Evolutionary conservation across 2,888 invertebrate genomes (phyloP), one percentile per base, ranked within the genome.

Genomic region (Drosophila colorata): DNA sequence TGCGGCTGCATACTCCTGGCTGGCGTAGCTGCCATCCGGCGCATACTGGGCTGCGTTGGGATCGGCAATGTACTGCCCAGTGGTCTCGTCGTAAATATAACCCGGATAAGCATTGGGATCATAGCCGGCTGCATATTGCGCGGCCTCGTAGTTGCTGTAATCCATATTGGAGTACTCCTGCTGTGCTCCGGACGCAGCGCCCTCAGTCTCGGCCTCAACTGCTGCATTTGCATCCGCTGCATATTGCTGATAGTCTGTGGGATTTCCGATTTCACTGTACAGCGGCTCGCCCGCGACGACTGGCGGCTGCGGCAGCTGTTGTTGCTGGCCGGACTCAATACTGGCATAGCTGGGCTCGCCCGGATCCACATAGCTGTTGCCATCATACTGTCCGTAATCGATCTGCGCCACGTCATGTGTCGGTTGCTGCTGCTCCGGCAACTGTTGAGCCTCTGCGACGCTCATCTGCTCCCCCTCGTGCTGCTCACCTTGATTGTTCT

Each of bases 71-170:
- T 90, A 91, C 65, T 90, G 87, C 8, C 90, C 91, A 7, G 85
- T 91, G 16, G 89, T 66, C 75, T 91, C 91, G 31, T 90, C 90
- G 72, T 92, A 92, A 64, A 90, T 90, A 59, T 92, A 92, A 28
- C 91, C 90, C 20, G 91, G 90, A 74, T 92, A 92, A 35, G 87
- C 81, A 58, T 83, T 90, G 28, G 89, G 85, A 79, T 90, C 91
- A 69, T 91, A 91, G 61, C 80, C 82, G 18, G 71, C 72, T 41
- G 68, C 70, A 61, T 90, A 91, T 37, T 90, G 88, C 7, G 85
- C 58, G 2, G 88, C 79, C 69, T 91, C 91, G 68, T 92, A 92
- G 67, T 91, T 90, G 51, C 86, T 83, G 49, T 91, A 91, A 70
- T 91, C 91, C 55, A 81, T 75, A 64, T 87, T 76, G 18, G 80